Evolutionary conservation across 2,797 vertebrate species (phyloP), one percentile per base, ranked within the genome.

Genomic region (Streptopelia turtur): DNA sequence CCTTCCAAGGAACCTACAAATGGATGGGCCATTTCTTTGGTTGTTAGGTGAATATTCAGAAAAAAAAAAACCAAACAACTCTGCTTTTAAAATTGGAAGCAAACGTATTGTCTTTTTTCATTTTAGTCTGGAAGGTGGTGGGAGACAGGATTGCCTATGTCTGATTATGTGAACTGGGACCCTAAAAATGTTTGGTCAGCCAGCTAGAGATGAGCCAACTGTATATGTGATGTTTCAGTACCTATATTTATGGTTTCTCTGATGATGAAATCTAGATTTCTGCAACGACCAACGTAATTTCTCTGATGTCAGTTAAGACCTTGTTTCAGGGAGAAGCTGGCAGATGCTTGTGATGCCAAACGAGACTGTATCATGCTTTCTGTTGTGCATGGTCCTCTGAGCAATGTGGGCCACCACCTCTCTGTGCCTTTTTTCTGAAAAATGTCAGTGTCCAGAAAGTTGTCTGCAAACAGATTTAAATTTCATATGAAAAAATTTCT

Each of bases 241-340:
- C n/a, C 30, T 57, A 14, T 71, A 83, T 89, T 85, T 86, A 28
- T 33, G 18, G 57, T 81, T 91, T 79, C 52, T 59, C 13, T 49
- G 72, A 78, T 80, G 59, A 79, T 74, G 66, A 94, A 95, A 79
- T 92, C 43, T 60, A 43, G 41, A 85, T 60, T 91, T 91, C 65
- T 91, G 37, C 65, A 86, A 47, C 0, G 0, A 30, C 21, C 39
- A 86, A 22, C 0, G 1, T 39, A 33, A 63, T 87, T 94, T 87
- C 55, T 83, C 33, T 91, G 57, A 66, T 75, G 23, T 71, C 55
- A 43, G 30, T 87, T 87, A 56, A 61, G 27, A 59, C 17, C 16
- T 60, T 27, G 25, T 53, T 88, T 90, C 57, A 56, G 63, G 72
- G 49, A 90, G 65, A 55, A 94, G 31, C 55, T 88, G 66, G 52